phyloP scores from a whole-genome alignment of 2,113 vertebrate species.

The Panurus biarmicus region DNA sequence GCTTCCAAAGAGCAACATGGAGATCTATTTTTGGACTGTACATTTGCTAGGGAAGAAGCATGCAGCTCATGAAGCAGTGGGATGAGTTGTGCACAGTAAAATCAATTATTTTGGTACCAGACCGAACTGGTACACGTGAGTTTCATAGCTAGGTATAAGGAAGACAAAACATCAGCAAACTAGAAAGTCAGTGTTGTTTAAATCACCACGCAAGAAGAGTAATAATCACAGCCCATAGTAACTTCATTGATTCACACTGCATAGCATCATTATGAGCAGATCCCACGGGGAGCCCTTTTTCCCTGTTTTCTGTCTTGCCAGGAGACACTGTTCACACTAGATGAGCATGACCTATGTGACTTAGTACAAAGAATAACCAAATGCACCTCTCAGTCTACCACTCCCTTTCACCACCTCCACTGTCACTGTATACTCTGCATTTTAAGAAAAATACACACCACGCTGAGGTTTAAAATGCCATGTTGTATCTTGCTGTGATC shows the following conservation, averaged over 20 bases:
- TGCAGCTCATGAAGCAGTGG: not conserved
- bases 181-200: not conserved
- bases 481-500: not conserved
- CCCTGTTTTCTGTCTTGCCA: not conserved
- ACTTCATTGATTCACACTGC: not conserved
- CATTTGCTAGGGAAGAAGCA: not conserved
- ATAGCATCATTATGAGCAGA: not conserved
- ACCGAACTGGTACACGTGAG: not conserved
- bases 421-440: not conserved
- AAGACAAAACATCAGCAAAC: not conserved
- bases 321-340: not conserved
- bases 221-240: not conserved
- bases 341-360: not conserved
- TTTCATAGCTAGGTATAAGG: not conserved
- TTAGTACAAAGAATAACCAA: slow-evolving; percentile 4
- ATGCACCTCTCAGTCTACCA: not conserved
- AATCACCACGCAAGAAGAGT: not conserved
- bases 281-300: not conserved
- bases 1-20: not conserved
- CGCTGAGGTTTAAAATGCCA: slow-evolving; percentile 13
- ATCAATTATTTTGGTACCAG: not conserved
- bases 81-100: not conserved
- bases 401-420: slow-evolving; percentile 29
- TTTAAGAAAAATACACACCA: slow-evolving; percentile 1
- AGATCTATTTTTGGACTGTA: not conserved